Percentiles rank a stretch among this genome's conserved stretches.
Conservation (phyloP, 2,113 vertebrate species). For the Mastomys coucha region DNA sequence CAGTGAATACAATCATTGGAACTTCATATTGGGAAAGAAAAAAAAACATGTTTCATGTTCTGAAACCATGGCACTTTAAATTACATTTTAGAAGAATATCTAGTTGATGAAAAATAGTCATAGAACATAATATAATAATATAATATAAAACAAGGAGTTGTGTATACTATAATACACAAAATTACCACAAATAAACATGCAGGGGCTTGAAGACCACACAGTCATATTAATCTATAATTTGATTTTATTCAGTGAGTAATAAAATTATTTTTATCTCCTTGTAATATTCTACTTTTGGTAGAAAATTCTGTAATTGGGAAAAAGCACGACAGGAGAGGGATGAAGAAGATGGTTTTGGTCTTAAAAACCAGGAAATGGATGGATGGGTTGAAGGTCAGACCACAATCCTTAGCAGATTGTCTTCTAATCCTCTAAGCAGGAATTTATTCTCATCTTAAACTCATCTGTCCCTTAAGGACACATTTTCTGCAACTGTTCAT, state of each 20-base stretch:
- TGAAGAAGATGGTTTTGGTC: neutral
- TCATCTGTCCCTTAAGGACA: constrained; percentile 66
- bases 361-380: constrained; percentile 10
- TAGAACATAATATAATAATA: neutral
- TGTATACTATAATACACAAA: neutral
- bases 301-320: constrained; percentile 29
- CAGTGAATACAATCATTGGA: neutral
- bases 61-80: neutral
- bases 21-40: constrained; percentile 34
- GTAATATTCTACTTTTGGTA: neutral
- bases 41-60: neutral
- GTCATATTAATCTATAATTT: constrained; percentile 26
- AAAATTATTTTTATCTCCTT: constrained; percentile 39
- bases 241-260: neutral
- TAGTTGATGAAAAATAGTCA: constrained; percentile 24
- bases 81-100: constrained; percentile 48
- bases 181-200: neutral
- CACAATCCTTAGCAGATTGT: constrained; percentile 42
- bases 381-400: constrained; percentile 43
- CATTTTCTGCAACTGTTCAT: constrained; percentile 61
- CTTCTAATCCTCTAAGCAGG: neutral
- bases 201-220: neutral
- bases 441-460: constrained; percentile 67
- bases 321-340: neutral
- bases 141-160: neutral